Percentiles rank a stretch among this genome's conserved stretches.
These are phyloP conservation scores for Crematogaster levior DNA, from an alignment of 2,888 invertebrate species.

Conservation along the genomic window DNA sequence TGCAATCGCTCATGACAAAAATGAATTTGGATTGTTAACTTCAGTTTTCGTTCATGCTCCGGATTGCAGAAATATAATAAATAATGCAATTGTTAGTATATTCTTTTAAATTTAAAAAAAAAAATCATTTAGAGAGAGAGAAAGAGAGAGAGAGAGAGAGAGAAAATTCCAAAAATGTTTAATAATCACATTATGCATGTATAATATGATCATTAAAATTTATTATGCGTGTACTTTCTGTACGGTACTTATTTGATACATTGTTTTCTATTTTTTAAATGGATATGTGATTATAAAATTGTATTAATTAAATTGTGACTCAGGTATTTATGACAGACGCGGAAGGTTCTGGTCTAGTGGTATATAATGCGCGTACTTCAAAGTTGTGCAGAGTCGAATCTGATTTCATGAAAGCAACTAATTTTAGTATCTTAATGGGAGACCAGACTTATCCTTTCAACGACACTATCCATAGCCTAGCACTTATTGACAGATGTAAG, in stretches of 20 bases:
- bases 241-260: no score
- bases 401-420: not conserved
- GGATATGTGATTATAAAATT: not conserved
- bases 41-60: constrained; percentile 72
- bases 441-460: not conserved
- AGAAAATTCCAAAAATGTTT: not conserved
- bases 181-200: no score
- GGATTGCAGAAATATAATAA: not conserved
- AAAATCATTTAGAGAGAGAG: no score
- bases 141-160: not conserved
- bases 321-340: constrained; percentile 13
- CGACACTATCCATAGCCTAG: not conserved
- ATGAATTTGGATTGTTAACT: constrained; percentile 67
- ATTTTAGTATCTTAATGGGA: not conserved
- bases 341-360: not conserved
- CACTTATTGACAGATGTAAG: not conserved
- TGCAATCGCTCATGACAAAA: constrained; percentile 60
- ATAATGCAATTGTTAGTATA: constrained; percentile 9
- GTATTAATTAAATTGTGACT: not conserved
- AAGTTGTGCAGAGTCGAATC: constrained; percentile 14
- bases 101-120: not conserved
- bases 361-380: not conserved
- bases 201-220: no score
- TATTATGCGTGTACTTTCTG: no score
- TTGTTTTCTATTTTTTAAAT: not conserved